Percentiles rank a stretch among this genome's conserved stretches.
Conservation (phyloP, 2,113 vertebrate genomes). For the Triplophysa dalaica region DNA sequence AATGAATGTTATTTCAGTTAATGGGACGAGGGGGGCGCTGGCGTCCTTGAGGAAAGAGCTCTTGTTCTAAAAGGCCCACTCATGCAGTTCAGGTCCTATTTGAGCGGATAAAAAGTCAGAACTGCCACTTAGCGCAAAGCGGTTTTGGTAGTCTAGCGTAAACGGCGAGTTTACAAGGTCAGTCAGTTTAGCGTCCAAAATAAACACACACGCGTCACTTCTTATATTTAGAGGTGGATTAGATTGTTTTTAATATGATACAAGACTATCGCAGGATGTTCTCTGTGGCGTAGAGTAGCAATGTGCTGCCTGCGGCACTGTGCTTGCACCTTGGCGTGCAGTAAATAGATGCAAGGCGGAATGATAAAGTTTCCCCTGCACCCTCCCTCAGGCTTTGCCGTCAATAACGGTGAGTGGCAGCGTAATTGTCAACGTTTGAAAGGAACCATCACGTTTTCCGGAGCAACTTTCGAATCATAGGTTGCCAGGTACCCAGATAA, state of each 20-base stretch:
- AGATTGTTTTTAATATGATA: not conserved
- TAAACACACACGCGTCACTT: not conserved
- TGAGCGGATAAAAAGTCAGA: not conserved
- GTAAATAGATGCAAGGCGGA: constrained; percentile 46
- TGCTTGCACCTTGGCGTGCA: constrained; percentile 19
- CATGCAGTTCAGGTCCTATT: constrained; percentile 16
- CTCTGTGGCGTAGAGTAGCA: not conserved
- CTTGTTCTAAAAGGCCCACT: constrained; percentile 26
- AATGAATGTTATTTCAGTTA: constrained; percentile 48
- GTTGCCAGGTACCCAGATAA: constrained; percentile 40
- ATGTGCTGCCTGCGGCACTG: constrained; percentile 1
- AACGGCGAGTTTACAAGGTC: no score
- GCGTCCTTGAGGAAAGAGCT: constrained; percentile 16
- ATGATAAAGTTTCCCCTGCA: constrained; percentile 45
- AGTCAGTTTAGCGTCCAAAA: not conserved
- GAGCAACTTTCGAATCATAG: constrained; percentile 40
- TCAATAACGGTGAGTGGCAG: constrained; percentile 52
- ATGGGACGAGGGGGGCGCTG: not conserved
- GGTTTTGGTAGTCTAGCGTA: not conserved
- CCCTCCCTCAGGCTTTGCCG: constrained; percentile 16
- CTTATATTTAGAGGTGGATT: constrained; percentile 6
- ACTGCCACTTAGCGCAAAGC: not conserved
- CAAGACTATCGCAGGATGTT: not conserved
- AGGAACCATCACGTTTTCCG: constrained; percentile 47
- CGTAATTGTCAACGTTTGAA: constrained; percentile 52